Base-by-base conservation (phyloP, 2,113 vertebrate species). In the Ursus arctos region DNA sequence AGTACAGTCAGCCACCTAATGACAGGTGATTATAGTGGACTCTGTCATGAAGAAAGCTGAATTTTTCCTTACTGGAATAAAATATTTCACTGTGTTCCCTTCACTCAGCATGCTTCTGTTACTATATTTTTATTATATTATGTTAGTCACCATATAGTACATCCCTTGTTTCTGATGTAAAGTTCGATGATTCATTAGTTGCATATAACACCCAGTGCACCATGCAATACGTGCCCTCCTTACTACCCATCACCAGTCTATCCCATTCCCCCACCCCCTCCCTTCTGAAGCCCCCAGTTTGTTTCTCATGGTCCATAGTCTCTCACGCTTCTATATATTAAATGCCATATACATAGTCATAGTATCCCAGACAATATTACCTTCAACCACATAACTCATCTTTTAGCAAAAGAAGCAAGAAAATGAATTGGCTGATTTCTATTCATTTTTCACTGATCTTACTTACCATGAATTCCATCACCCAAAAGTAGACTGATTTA, bases 41-140 rank as follows among this genome's bases (percentile, higher is more conserved):
- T 71, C 8, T 90, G 1, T 84, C 51, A 88, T 91, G 18, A 40
- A 97, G n/a, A 93, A 3, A 0, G 1, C 14, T 82, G 18, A 12
- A 76, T 40, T 55, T 88, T 84, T 91, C 11, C 6, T 92, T 92
- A 33, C 7, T 94, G 53, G 21, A 40, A 61, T 95, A 94, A 92
- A 92, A 24, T 51, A 79, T 49, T 88, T 91, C 85, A 2, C 82
- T 86, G 51, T 86, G 40, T 28, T 65, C 85, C 82, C 57, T 71
- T 87, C 95, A 31, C 18, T 1, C 8, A 2, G 57, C 63, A 82
- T 65, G 63, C 49, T 92, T 92, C 22, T 53, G 13, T 7, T 91
- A 95, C 4, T 4, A 87, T 43, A 4, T 43, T 43, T 43, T 43
- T 5, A 43, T 43, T 43, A 43, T 43, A 43, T 43, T 43, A 43